A percentile compares a stretch with the other conserved stretches of the same genome.
These are phyloP conservation scores for Microcebus tavaratra DNA, from an alignment of 2,113 vertebrate species.

Conservation along the genomic window DNA sequence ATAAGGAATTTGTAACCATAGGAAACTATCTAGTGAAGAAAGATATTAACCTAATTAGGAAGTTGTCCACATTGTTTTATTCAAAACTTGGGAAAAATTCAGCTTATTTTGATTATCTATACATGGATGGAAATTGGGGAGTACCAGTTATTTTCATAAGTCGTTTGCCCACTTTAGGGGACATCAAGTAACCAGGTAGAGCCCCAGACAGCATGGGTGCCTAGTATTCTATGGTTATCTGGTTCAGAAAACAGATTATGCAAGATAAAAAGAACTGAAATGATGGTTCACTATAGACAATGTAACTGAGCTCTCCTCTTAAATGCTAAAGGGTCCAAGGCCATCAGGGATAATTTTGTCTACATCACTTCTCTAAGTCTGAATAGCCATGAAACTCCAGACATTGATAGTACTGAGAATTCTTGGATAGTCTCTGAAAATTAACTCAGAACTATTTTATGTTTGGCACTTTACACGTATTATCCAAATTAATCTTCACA, in stretches of 20 bases:
- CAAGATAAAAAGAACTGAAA: background rate
- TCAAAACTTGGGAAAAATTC: background rate
- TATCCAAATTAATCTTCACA: background rate
- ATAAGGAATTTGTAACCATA: background rate
- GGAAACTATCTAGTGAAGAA: background rate
- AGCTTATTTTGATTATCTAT: background rate
- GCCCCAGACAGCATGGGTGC: background rate
- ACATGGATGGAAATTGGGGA: background rate
- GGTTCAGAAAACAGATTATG: background rate
- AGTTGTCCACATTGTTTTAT: background rate
- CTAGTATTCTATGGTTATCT: background rate
- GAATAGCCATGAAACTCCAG: background rate
- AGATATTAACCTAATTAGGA: background rate
- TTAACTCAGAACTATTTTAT: background rate
- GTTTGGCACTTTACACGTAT: background rate
- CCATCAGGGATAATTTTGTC: background rate
- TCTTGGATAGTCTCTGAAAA: background rate
- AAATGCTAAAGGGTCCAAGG: background rate
- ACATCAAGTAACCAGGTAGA: background rate
- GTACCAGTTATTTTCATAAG: background rate
- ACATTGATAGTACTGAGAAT: background rate
- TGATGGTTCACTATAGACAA: background rate
- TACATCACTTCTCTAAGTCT: background rate
- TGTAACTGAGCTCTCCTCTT: background rate
- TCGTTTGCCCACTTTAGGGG: background rate